Conservation (phyloP, 2,113 vertebrate genomes). For the Semicossyphus pulcher region DNA sequence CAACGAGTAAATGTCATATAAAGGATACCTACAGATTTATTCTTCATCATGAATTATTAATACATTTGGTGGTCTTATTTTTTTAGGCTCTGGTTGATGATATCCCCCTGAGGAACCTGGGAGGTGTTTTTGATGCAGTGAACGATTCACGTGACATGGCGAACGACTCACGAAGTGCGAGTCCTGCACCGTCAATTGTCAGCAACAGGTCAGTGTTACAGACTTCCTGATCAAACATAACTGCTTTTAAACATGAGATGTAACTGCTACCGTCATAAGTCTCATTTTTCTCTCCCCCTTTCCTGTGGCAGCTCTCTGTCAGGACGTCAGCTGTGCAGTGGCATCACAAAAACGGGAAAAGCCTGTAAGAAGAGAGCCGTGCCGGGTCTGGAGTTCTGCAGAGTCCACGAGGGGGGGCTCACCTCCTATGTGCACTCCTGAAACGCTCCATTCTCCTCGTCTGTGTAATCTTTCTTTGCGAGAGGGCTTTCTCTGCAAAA, state of each 20-base stretch:
- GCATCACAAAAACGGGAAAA: constrained; percentile 81
- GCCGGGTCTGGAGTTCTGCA: constrained; percentile 82
- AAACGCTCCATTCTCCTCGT: background rate
- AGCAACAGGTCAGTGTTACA: constrained; percentile 72
- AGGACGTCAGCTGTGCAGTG: constrained; percentile 75
- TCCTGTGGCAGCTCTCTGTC: constrained; percentile 70
- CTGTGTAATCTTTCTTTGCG: background rate
- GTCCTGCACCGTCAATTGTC: constrained; percentile 53
- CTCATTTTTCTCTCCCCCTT: background rate
- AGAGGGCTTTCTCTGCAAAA: background rate
- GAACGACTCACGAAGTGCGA: constrained; percentile 57
- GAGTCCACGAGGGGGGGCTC: constrained; percentile 73
- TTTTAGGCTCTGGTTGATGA: constrained; percentile 60
- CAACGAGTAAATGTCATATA: fast-evolving
- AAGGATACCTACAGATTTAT: background rate
- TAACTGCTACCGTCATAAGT: background rate
- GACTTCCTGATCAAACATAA: background rate
- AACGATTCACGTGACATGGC: constrained; percentile 44
- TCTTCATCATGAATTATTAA: background rate
- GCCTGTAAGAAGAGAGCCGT: constrained; percentile 83
- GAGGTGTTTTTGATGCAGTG: constrained; percentile 49
- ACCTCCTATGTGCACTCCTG: constrained; percentile 38
- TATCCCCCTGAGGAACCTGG: constrained; percentile 61
- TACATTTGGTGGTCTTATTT: background rate
- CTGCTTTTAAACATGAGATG: background rate